A percentile compares a stretch with the other conserved stretches of the same genome.
These are phyloP conservation scores for Atlantisia rogersi DNA, from an alignment of 2,113 vertebrate species.

Conservation along the genomic window DNA sequence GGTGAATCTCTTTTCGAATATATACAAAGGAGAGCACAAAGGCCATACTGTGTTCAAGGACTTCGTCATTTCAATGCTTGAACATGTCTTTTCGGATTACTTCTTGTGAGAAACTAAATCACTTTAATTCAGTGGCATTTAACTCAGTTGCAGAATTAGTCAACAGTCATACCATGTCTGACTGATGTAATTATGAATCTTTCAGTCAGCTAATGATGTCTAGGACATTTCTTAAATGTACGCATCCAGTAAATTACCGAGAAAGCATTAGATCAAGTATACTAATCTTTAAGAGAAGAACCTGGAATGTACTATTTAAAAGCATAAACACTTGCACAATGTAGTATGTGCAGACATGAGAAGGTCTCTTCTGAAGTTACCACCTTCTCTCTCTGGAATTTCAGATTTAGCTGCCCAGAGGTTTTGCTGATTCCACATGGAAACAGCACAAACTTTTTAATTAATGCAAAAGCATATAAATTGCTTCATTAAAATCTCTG, in stretches of 20 bases:
- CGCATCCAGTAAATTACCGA: neutral
- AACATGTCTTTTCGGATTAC: neutral
- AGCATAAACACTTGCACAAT: neutral
- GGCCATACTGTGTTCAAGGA: neutral
- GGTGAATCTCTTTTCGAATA: neutral
- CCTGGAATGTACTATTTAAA: neutral
- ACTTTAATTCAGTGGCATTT: neutral
- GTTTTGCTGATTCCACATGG: neutral
- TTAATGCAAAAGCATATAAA: neutral
- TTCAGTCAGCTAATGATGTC: neutral
- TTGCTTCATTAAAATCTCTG: neutral
- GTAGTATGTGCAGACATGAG: neutral
- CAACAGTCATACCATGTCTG: neutral
- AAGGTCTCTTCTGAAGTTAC: neutral
- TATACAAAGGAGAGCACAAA: neutral
- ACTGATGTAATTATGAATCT: neutral
- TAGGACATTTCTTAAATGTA: neutral
- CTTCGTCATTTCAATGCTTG: neutral
- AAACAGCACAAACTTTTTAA: neutral
- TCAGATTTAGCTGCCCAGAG: neutral
- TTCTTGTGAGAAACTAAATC: neutral
- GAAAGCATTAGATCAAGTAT: neutral
- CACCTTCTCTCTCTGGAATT: neutral
- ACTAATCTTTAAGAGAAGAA: neutral
- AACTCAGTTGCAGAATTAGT: conserved; percentile 3